A percentile compares a stretch with the other conserved stretches of the same genome.
phyloP scores from a whole-genome alignment of 2,797 vertebrate species.

The Dendrocincla fuliginosa region DNA sequence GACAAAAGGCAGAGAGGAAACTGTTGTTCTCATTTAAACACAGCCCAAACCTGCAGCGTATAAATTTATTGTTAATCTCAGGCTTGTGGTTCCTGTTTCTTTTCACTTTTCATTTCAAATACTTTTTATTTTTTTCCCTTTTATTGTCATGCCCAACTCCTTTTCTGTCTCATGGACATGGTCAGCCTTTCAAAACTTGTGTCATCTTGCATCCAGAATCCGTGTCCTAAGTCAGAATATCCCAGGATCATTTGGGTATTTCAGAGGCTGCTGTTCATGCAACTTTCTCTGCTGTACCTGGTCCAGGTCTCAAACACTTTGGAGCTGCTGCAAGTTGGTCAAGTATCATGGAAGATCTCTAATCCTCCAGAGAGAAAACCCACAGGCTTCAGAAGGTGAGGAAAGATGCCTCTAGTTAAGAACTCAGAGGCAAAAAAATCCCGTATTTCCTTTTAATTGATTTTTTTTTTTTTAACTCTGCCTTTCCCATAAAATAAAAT shows the following conservation, averaged over 20 bases:
- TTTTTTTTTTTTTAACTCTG: not conserved
- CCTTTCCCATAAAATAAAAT: not conserved
- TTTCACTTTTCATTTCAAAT: not conserved
- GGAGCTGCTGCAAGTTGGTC: not conserved
- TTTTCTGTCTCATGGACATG: not conserved
- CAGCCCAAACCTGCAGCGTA: not conserved
- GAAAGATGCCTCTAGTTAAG: not conserved
- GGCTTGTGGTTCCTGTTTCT: not conserved
- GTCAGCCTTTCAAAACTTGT: not conserved
- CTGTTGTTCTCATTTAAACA: not conserved
- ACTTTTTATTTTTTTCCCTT: not conserved
- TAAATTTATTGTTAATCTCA: not conserved
- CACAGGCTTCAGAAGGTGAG: no score
- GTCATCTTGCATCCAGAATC: not conserved
- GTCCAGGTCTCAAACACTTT: not conserved
- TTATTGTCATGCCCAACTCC: rapidly evolving
- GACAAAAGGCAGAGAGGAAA: not conserved
- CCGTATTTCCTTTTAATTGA: rapidly evolving
- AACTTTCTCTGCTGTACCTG: not conserved
- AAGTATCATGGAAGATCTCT: not conserved
- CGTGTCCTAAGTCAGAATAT: not conserved
- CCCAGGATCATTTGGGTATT: not conserved
- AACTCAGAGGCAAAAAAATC: no score
- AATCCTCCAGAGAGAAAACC: not conserved
- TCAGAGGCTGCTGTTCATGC: not conserved